Conservation (phyloP, 2,797 vertebrate species). For the Gobionotothen gibberifrons region DNA sequence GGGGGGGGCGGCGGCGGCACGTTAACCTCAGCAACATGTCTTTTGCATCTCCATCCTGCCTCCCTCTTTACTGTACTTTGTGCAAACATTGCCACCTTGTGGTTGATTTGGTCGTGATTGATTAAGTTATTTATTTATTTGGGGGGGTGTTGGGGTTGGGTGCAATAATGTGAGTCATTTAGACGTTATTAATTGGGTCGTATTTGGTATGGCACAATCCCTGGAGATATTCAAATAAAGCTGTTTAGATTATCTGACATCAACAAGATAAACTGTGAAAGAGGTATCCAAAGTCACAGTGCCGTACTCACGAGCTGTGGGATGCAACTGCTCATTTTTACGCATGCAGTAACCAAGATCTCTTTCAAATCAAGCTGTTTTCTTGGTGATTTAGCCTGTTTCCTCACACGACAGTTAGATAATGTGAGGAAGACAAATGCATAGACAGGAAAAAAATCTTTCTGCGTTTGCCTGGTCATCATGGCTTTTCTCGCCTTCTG, state of each 20-base stretch:
- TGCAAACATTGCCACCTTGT: slow-evolving; percentile 98
- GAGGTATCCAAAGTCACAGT: slow-evolving; percentile 24
- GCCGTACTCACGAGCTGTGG: slow-evolving; percentile 34
- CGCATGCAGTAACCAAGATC: slow-evolving; percentile 45
- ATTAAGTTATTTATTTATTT: slow-evolving; percentile 63
- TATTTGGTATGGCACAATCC: slow-evolving; percentile 51
- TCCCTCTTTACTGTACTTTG: slow-evolving; percentile 86
- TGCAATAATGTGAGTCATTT: slow-evolving; percentile 74
- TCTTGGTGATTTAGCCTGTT: slow-evolving; percentile 35
- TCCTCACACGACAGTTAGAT: slow-evolving; percentile 39
- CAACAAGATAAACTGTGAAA: slow-evolving; percentile 19
- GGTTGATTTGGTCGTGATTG: slow-evolving; percentile 76
- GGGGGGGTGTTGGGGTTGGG: slow-evolving; percentile 26
- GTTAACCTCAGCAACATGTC: slow-evolving; percentile 71
- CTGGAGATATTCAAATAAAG: slow-evolving; percentile 40
- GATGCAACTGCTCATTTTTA: slow-evolving; percentile 61
- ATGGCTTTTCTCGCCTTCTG: slow-evolving; percentile 15
- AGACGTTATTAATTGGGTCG: slow-evolving; percentile 71
- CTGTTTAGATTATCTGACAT: slow-evolving; percentile 42
- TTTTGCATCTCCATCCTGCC: slow-evolving; percentile 72
- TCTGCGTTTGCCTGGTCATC: slow-evolving; percentile 40
- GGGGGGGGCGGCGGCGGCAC: slow-evolving; percentile 29
- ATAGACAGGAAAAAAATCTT: slow-evolving; percentile 13
- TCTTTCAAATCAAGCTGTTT: slow-evolving; percentile 32
- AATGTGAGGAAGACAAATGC: slow-evolving; percentile 15